These are phyloP conservation scores for Pyxicephalus adspersus DNA, from an alignment of 2,113 vertebrate genomes.

Conservation along the genomic window DNA sequence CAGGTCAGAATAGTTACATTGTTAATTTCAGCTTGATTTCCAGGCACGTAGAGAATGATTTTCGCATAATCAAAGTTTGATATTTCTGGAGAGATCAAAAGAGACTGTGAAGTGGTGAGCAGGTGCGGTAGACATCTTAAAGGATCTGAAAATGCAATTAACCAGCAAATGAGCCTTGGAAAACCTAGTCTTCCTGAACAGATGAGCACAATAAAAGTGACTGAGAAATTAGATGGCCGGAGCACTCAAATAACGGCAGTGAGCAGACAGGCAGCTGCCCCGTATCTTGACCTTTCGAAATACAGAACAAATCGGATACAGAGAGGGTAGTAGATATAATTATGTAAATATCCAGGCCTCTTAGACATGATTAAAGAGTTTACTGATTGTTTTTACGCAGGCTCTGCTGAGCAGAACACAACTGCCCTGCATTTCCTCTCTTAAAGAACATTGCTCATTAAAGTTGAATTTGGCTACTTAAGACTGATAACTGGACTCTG, in stretches of 20 bases:
- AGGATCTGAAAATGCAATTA: constrained; percentile 79
- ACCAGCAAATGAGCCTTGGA: constrained; percentile 75
- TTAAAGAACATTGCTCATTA: constrained; percentile 45
- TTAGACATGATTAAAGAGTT: constrained; percentile 71
- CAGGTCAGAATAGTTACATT: constrained; percentile 60
- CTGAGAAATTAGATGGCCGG: constrained; percentile 64
- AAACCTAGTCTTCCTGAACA: constrained; percentile 68
- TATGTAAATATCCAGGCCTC: constrained; percentile 72
- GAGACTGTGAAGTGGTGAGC: constrained; percentile 73
- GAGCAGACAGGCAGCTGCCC: constrained; percentile 65
- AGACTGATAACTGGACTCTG: constrained; percentile 17
- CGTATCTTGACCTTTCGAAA: constrained; percentile 68
- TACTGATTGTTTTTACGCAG: constrained; percentile 74
- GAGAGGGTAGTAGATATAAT: constrained; percentile 66
- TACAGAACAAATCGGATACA: constrained; percentile 56
- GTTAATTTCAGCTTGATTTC: constrained; percentile 66
- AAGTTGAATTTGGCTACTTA: constrained; percentile 23
- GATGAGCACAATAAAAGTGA: constrained; percentile 70
- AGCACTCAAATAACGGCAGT: constrained; percentile 65
- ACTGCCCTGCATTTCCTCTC: constrained; percentile 46
- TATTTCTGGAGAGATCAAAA: constrained; percentile 77
- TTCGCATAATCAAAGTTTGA: constrained; percentile 73
- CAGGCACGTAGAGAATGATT: constrained; percentile 67
- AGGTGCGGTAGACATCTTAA: constrained; percentile 72
- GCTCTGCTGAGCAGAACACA: constrained; percentile 60